Conservation (phyloP, 2,113 vertebrate species). For the Gambusia affinis region DNA sequence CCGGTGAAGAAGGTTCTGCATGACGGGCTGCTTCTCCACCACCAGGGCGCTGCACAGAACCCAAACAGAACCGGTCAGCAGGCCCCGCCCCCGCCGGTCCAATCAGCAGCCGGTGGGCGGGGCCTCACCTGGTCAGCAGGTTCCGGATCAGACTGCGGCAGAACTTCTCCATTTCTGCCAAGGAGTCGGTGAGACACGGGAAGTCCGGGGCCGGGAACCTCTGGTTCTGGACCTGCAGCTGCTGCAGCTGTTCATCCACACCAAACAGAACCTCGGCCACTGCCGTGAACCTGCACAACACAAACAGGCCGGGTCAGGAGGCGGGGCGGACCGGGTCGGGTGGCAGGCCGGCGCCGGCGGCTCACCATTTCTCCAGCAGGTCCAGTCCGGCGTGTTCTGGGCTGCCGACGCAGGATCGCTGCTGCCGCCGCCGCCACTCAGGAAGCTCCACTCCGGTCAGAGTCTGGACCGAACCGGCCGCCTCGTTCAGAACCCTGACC, state of each 20-base stretch:
- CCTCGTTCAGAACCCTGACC: slow-evolving; percentile 72
- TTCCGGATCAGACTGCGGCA: slow-evolving; percentile 79
- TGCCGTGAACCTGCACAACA: slow-evolving; percentile 84
- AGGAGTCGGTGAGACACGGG: slow-evolving; percentile 77
- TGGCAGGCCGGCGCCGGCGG: too few relatives aligned
- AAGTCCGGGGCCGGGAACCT: slow-evolving; percentile 74
- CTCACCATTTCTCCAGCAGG: slow-evolving; percentile 89
- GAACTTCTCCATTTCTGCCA: slow-evolving; percentile 77
- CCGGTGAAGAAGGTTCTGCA: slow-evolving; percentile 85
- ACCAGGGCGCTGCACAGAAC: slow-evolving; percentile 86
- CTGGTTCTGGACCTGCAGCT: slow-evolving; percentile 87
- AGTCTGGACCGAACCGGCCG: slow-evolving; percentile 73
- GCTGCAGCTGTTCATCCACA: slow-evolving; percentile 87
- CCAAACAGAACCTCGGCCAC: slow-evolving; percentile 86
- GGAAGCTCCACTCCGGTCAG: slow-evolving; percentile 86
- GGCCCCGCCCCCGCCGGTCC: neutral
- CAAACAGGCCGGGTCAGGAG: too few relatives aligned
- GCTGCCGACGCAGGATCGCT: slow-evolving; percentile 90
- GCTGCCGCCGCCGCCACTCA: slow-evolving; percentile 91
- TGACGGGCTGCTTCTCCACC: slow-evolving; percentile 91
- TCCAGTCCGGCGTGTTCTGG: slow-evolving; percentile 86
- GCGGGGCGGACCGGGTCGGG: too few relatives aligned
- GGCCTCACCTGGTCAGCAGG: slow-evolving; percentile 85
- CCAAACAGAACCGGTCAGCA: neutral
- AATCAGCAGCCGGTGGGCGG: too few relatives aligned